Evolutionary conservation across 2,888 invertebrate species (phyloP).

Genomic region (Agrotis exclamationis): DNA sequence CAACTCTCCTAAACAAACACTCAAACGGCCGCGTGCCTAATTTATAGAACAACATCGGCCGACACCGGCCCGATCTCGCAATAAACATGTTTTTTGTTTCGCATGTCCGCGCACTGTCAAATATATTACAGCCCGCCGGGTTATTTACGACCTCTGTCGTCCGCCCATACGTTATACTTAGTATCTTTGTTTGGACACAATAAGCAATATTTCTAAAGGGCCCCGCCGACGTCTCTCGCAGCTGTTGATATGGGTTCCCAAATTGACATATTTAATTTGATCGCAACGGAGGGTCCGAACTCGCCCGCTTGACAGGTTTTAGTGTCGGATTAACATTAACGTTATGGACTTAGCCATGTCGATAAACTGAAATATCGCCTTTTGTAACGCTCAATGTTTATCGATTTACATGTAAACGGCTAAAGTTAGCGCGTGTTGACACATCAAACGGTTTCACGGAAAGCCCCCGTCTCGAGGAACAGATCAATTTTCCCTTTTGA

Average conservation of each 20-base stretch:
- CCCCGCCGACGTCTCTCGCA: conserved; percentile 88
- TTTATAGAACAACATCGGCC: conserved; percentile 79
- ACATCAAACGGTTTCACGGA: conserved; percentile 84
- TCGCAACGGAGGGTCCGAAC: conserved; percentile 87
- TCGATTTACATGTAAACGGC: conserved; percentile 71
- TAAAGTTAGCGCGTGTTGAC: conserved; percentile 75
- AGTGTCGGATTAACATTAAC: conserved; percentile 89
- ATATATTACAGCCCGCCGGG: conserved; percentile 91
- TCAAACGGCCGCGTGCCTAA: conserved; percentile 80
- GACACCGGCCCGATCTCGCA: conserved; percentile 81
- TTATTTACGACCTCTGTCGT: conserved; percentile 90
- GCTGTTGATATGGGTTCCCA: conserved; percentile 91
- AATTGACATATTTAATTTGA: conserved; percentile 92
- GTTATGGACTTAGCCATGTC: conserved; percentile 82
- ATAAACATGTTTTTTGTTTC: conserved; percentile 91
- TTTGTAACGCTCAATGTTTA: conserved; percentile 72
- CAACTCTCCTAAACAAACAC: conserved; percentile 81
- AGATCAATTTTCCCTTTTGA: conserved; percentile 88
- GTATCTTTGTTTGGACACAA: conserved; percentile 92
- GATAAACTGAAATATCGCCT: conserved; percentile 79
- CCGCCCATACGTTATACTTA: conserved; percentile 91
- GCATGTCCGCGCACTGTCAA: conserved; percentile 91
- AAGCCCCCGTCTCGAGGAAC: conserved; percentile 72
- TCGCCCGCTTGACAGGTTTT: conserved; percentile 89
- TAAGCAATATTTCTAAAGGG: conserved; percentile 91